These are phyloP conservation scores for Ameiurus melas DNA, from an alignment of 2,113 vertebrate species.

Conservation along the genomic window DNA sequence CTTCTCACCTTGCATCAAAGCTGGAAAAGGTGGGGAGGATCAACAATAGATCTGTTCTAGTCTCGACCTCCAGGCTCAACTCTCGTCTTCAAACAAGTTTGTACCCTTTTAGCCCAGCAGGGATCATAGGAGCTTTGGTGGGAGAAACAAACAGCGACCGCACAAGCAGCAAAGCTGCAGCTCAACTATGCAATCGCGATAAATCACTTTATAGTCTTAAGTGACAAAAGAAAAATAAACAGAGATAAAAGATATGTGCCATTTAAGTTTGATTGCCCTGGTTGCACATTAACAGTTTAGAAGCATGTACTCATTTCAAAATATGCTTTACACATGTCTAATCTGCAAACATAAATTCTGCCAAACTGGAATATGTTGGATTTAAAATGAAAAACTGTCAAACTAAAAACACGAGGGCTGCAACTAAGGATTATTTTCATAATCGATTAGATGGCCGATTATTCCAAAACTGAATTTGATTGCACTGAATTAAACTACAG, in stretches of 20 bases:
- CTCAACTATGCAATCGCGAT: too few relatives aligned
- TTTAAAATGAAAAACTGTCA: neutral
- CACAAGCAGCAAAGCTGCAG: neutral
- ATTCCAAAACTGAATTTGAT: too few relatives aligned
- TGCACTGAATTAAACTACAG: too few relatives aligned
- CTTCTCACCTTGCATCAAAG: conserved; percentile 24
- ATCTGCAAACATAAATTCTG: neutral
- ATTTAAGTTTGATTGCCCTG: neutral
- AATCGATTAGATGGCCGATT: too few relatives aligned
- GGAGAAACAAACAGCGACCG: neutral
- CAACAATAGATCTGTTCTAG: conserved; percentile 28
- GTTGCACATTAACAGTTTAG: neutral
- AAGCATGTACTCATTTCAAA: neutral
- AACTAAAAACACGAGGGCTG: neutral
- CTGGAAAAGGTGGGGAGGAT: conserved; percentile 25
- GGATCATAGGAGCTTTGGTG: conserved; percentile 1
- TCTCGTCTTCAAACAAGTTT: conserved; percentile 22
- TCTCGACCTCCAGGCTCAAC: conserved; percentile 16
- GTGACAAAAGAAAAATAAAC: neutral
- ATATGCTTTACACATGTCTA: neutral
- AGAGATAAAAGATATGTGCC: neutral
- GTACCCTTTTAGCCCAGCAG: conserved; percentile 23
- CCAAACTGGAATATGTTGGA: neutral
- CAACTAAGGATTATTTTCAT: too few relatives aligned
- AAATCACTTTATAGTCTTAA: neutral